A percentile compares a stretch with the other conserved stretches of the same genome.
Evolutionary conservation across 2,113 vertebrate species (phyloP).

Genomic region (Aptenodytes patagonicus): DNA sequence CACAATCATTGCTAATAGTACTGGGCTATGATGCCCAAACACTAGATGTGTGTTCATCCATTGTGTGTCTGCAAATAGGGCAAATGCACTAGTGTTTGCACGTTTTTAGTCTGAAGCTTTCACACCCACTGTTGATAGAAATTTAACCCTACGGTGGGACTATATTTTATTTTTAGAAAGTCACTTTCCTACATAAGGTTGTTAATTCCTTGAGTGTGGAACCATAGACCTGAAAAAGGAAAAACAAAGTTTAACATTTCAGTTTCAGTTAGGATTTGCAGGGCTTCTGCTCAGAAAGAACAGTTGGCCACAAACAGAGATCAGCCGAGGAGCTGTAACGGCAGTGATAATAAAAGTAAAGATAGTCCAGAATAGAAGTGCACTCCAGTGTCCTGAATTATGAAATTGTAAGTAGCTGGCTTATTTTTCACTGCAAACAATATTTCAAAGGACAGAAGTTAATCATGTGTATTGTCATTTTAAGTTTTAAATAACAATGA

Average conservation of each 20-base stretch:
- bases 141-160: not conserved
- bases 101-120: not conserved
- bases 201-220: not conserved
- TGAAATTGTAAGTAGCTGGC: not conserved
- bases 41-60: not conserved
- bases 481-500: not conserved
- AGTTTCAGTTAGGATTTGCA: not conserved
- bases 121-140: not conserved
- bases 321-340: not conserved
- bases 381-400: not conserved
- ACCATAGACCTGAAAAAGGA: not conserved
- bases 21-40: not conserved
- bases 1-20: not conserved
- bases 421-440: not conserved
- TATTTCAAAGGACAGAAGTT: not conserved
- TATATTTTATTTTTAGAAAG: not conserved
- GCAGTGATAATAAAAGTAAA: not conserved
- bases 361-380: not conserved
- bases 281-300: not conserved
- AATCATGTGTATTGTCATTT: not conserved
- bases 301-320: not conserved
- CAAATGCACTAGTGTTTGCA: not conserved
- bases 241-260: not conserved
- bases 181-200: not conserved
- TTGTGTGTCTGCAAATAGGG: not conserved